A percentile compares a stretch with the other conserved stretches of the same genome.
phyloP scores from a whole-genome alignment of 2,113 vertebrate species.

The Zosterops pallidus region DNA sequence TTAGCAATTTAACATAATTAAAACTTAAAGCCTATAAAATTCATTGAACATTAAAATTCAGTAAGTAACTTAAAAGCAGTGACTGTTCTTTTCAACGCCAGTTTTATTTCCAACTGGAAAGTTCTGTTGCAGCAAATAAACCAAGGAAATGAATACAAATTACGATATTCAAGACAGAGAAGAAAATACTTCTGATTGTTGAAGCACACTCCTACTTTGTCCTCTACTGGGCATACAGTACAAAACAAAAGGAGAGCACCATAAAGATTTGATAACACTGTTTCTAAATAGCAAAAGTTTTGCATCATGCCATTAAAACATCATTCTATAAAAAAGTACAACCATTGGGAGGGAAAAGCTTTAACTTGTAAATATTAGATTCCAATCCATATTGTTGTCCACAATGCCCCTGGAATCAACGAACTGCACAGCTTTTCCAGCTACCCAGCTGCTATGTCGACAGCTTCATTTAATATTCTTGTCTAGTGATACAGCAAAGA shows the following conservation, averaged over 20 bases:
- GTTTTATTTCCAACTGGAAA: neutral
- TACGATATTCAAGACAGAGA: neutral
- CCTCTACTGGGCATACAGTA: neutral
- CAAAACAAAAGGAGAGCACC: neutral
- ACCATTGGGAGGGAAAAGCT: neutral
- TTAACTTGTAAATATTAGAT: constrained; percentile 62
- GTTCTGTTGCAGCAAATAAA: neutral
- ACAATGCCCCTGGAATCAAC: constrained; percentile 34
- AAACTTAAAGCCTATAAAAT: neutral
- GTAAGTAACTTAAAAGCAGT: neutral
- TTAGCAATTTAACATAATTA: neutral
- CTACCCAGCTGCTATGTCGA: constrained; percentile 55
- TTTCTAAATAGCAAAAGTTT: constrained; percentile 32
- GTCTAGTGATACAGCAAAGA: constrained; percentile 68
- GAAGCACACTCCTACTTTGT: neutral
- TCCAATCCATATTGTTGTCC: constrained; percentile 53
- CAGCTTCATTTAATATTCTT: constrained; percentile 71
- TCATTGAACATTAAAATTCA: neutral
- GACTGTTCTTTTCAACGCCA: neutral
- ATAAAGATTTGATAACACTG: neutral
- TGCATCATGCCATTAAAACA: neutral
- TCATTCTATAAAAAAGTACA: neutral
- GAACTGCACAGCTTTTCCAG: constrained; percentile 39
- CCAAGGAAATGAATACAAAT: neutral
- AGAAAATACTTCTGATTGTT: neutral